Conservation (phyloP, 2,888 invertebrate species). For the Epicampocera succincta region DNA sequence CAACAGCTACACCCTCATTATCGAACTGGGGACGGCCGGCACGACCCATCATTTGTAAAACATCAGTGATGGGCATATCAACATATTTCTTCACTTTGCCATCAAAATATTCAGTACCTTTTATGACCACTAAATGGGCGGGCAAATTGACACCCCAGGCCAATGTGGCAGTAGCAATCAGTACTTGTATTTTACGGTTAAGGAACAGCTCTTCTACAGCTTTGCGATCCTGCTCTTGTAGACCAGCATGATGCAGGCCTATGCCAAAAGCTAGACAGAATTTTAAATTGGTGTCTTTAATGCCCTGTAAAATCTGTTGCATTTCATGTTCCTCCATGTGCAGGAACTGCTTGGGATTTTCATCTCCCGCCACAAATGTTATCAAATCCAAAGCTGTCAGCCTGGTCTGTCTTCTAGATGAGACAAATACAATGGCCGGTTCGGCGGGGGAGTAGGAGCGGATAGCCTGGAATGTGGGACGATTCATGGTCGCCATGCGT, state of each 20-base stretch:
- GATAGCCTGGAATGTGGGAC: conserved; percentile 98
- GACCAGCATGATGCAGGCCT: conserved; percentile 98
- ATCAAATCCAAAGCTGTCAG: conserved; percentile 97
- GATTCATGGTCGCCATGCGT: conserved; percentile 99
- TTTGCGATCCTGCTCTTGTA: conserved; percentile 95
- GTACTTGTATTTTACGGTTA: conserved; percentile 96
- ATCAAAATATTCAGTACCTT: conserved; percentile 99
- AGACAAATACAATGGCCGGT: conserved; percentile 96
- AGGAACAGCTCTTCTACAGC: conserved; percentile 96
- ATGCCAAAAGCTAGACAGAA: conserved; percentile 98
- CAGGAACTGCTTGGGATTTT: conserved; percentile 97
- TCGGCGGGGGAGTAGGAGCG: conserved; percentile 94
- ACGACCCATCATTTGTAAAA: conserved; percentile 99
- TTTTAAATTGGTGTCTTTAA: conserved; percentile 94
- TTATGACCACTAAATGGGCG: conserved; percentile 98
- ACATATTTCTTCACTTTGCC: conserved; percentile 98
- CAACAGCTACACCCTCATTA: conserved; percentile 93
- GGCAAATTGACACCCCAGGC: conserved; percentile 99
- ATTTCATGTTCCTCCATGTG: conserved; percentile 93
- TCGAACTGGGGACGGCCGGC: conserved; percentile 99
- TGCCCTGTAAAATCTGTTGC: conserved; percentile 87
- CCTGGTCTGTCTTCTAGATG: conserved; percentile 97
- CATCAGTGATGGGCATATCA: conserved; percentile 99
- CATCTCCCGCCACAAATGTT: conserved; percentile 93
- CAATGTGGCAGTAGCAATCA: conserved; percentile 97